Percentiles rank a stretch among this genome's conserved stretches.
These are phyloP conservation scores for Tragelaphus oryx DNA, from an alignment of 2,797 vertebrate species.

Conservation along the genomic window DNA sequence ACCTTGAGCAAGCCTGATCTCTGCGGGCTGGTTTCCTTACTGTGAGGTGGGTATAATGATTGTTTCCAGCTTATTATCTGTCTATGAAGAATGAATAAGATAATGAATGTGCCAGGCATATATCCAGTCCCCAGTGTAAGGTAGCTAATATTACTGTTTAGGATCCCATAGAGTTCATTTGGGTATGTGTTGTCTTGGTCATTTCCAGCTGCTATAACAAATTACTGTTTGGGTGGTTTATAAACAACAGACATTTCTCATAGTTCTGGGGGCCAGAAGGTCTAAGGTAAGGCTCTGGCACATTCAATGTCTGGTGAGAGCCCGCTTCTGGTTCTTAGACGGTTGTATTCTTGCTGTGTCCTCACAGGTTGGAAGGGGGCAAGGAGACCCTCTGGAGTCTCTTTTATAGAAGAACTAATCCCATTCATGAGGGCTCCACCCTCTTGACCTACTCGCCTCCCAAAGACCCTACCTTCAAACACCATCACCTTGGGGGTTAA, in stretches of 20 bases:
- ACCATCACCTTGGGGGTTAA: background rate
- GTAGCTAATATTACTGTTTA: background rate
- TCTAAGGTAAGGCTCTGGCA: background rate
- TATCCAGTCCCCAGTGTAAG: background rate
- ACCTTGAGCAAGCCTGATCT: background rate
- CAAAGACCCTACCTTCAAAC: background rate
- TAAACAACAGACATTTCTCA: background rate
- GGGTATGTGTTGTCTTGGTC: background rate
- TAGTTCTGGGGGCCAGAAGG: background rate
- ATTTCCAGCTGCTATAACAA: background rate
- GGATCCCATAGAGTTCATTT: background rate
- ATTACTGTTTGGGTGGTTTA: background rate
- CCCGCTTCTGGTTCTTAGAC: background rate
- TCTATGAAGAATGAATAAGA: background rate
- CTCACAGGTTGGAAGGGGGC: background rate
- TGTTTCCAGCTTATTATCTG: background rate
- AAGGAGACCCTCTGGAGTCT: background rate
- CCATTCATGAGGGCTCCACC: background rate
- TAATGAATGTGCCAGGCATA: background rate
- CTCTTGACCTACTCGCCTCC: background rate
- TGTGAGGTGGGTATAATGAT: background rate
- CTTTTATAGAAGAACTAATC: background rate
- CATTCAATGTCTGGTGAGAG: background rate
- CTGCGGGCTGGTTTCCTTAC: background rate
- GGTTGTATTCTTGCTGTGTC: background rate